Percentiles rank a stretch among this genome's conserved stretches.
These are phyloP conservation scores for Andrena haemorrhoa DNA, from an alignment of 2,888 invertebrate species.

Conservation along the genomic window DNA sequence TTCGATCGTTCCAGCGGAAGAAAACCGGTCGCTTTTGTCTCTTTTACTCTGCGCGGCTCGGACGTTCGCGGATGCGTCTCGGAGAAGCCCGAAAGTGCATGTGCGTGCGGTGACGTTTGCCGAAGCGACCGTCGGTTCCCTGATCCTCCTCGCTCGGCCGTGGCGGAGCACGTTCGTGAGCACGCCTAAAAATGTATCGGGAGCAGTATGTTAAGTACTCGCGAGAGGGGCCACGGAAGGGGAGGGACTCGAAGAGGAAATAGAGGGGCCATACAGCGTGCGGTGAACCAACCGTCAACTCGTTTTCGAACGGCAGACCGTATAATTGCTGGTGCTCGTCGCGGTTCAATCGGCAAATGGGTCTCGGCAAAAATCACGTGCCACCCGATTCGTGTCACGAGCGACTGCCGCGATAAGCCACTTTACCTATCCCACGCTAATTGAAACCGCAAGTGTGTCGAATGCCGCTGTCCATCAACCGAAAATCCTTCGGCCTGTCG, in stretches of 20 bases:
- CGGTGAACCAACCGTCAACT: conserved; percentile 68
- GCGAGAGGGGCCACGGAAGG: neutral
- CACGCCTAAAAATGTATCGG: conserved; percentile 63
- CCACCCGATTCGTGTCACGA: conserved; percentile 56
- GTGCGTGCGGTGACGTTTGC: neutral
- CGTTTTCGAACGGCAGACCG: conserved; percentile 69
- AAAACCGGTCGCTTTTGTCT: neutral
- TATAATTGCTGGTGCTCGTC: conserved; percentile 66
- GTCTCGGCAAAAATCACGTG: conserved; percentile 61
- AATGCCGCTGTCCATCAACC: conserved; percentile 1
- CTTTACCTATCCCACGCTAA: conserved; percentile 44
- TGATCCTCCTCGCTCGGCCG: neutral
- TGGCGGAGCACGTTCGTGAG: conserved; percentile 48
- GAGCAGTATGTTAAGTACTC: conserved; percentile 62
- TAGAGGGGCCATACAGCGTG: conserved; percentile 50
- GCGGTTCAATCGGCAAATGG: conserved; percentile 70
- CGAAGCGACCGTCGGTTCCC: neutral
- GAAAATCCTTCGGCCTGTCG: conserved; percentile 5
- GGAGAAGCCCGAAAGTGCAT: neutral
- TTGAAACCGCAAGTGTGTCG: conserved; percentile 61
- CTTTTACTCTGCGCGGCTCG: neutral
- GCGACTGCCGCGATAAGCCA: conserved; percentile 41
- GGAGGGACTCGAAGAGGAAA: conserved; percentile 31
- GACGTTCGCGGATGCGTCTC: neutral
- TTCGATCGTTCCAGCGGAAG: neutral